Evolutionary conservation across 2,888 invertebrate genomes (phyloP), one percentile per base, ranked within the genome.

Genomic region (Rhabditophanes sp.): DNA sequence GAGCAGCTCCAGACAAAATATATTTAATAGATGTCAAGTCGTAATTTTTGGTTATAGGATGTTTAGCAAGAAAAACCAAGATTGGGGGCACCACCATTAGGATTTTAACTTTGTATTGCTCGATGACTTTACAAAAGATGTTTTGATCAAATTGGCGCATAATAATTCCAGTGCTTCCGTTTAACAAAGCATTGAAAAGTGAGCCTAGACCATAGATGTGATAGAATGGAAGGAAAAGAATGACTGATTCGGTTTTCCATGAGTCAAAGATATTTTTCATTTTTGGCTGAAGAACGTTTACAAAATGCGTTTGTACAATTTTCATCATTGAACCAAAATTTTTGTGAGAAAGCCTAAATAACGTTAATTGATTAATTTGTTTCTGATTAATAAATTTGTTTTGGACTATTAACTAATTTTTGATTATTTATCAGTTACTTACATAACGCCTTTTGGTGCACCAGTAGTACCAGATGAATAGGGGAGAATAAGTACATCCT

Each of bases 71-170:
- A 50, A 80, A 75, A 14, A 82, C 74, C 64, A 82, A 75, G 35
- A 80, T 71, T 11, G 83, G 82, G 3, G 84, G 83, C 6, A 82
- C 83, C 2, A 78, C 64, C 48, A 78, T 78, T 3, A 52, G 22
- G 9, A 36, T 15, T 23, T 19, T 17, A 14, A 39, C 46, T 24
- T 45, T 46, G 33, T 37, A 44, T 7, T 35, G 30, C 25, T 47
- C 38, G 18, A 47, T 25, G 3, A 31, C 24, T 12, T 37, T 21
- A 25, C 37, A 42, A 18, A 42, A 46, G n/a, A 46, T 16, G 12
- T 38, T 30, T 20, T 30, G 38, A 6, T 45, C 38, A 26, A 49
- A 47, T 2, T 38, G 34, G 11, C 23, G 18, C 30, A 47, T 23
- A 17, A 47, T 20, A 3, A 47, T 33, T 7, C 28, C 37, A 14